Base-by-base conservation (phyloP, 2,797 vertebrate species). In the Epinephelus malabaricus region DNA sequence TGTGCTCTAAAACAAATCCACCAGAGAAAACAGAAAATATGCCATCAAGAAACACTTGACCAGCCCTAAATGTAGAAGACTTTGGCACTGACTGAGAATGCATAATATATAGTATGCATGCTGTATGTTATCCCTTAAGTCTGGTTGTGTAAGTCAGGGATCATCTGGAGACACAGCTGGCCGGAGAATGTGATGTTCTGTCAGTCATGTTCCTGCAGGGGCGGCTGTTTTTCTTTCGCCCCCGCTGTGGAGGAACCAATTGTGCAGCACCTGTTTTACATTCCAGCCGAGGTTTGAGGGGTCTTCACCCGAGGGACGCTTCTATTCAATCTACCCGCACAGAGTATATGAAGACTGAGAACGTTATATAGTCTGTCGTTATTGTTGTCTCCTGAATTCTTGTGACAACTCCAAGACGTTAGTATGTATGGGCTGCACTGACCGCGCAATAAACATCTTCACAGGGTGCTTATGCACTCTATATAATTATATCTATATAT, bases 261-360 rank as follows among this genome's bases (percentile, higher is more conserved):
- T 92, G 92, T 79, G 81, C 83, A 87, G 93, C 93, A 95, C 94
- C 95, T 96, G 95, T 94, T 96, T 94, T 90, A 85, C 89, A 95
- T 95, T 95, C 94, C 92, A 85, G 63, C 69, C 49, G n/a, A 81
- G 78, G 85, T 89, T 72, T 76, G 71, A 79, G 81, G 70, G 85
- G 77, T 89, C 84, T 81, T 70, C 69, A 53, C 81, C 78, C 58
- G 3, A 68, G 68, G 76, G 82, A 89, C 59, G 23, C 27, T 68
- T 76, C 73, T 67, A 59, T 81, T 83, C 71, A 79, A 82, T 67
- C 71, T 63, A 25, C 59, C 82, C 82, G 81, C 73, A 77, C 15
- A 73, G 64, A 76, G 56, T 69, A 55, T 83, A 78, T 73, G 27
- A 61, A 73, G 78, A 84, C 55, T 62, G 68, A 38, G 55, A 61